Conservation (phyloP, 2,113 vertebrate genomes). For the Spea multiplicata region DNA sequence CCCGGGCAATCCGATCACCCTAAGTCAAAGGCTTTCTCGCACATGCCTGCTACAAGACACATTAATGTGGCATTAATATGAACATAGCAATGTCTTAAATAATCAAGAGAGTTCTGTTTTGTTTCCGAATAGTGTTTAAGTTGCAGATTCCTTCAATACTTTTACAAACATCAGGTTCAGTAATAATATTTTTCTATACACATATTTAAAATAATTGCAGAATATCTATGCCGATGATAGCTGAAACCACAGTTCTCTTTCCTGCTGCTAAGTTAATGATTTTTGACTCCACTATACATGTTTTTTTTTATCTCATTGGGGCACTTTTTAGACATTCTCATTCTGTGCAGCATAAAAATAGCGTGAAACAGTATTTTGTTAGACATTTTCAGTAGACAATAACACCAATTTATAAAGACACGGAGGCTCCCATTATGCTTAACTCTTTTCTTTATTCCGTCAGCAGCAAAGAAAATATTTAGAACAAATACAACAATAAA, state of each 20-base stretch:
- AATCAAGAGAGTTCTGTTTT: too few species aligned
- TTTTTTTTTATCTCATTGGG: slow-evolving; percentile 59
- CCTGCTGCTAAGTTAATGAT: slow-evolving; percentile 70
- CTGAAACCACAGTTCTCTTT: slow-evolving; percentile 60
- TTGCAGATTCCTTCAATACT: neutral
- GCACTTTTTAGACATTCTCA: slow-evolving; percentile 62
- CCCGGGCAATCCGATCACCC: too few species aligned
- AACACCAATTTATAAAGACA: slow-evolving; percentile 60
- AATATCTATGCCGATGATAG: slow-evolving; percentile 63
- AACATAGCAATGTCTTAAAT: too few species aligned
- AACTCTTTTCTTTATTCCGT: too few species aligned
- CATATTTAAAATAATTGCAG: slow-evolving; percentile 56
- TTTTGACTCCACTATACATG: slow-evolving; percentile 64
- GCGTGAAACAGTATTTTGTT: slow-evolving; percentile 63
- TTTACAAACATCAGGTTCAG: slow-evolving; percentile 59
- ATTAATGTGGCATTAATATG: too few species aligned
- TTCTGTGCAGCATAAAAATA: slow-evolving; percentile 61
- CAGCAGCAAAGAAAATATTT: too few species aligned
- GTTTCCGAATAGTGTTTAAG: too few species aligned
- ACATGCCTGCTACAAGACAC: too few species aligned
- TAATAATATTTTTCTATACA: slow-evolving; percentile 59
- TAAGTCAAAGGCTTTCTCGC: too few species aligned
- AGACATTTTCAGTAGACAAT: slow-evolving; percentile 61
- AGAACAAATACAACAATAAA: too few species aligned
- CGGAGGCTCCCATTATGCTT: too few species aligned